phyloP scores from a whole-genome alignment of 1,140 invertebrate species.

The Pristionchus pacificus region DNA sequence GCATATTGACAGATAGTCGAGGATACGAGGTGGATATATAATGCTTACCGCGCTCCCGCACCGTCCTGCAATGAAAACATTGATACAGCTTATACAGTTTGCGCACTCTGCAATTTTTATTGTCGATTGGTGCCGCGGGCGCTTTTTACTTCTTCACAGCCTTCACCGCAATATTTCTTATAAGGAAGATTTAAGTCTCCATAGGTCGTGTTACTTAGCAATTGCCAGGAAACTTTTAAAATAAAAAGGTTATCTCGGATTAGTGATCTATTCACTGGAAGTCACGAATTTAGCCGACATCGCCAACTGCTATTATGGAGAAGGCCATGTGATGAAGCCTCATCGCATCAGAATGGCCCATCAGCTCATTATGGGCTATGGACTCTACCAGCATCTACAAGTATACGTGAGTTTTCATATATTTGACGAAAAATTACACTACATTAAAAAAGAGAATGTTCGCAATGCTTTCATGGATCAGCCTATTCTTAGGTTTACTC shows the following conservation, averaged over 20 bases:
- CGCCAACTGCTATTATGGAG: constrained; percentile 98
- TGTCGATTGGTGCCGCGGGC: too few species aligned
- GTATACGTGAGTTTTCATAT: constrained; percentile 78
- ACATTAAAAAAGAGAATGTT: too few species aligned
- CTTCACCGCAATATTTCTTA: not conserved
- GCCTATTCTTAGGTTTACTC: too few species aligned
- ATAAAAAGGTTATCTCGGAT: not conserved
- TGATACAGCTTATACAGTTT: too few species aligned
- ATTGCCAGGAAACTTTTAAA: not conserved
- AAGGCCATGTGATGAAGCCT: constrained; percentile 98
- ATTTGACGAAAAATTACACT: not conserved
- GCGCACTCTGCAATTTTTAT: too few species aligned
- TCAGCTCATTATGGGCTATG: constrained; percentile 95
- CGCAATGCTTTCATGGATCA: too few species aligned
- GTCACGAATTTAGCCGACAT: constrained; percentile 75
- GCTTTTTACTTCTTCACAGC: not conserved
- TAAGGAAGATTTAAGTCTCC: not conserved
- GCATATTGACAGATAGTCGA: too few species aligned
- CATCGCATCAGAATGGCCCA: constrained; percentile 97
- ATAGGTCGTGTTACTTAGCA: not conserved
- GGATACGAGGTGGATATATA: too few species aligned
- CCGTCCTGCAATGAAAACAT: too few species aligned
- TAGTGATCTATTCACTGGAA: constrained; percentile 1
- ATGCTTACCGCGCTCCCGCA: too few species aligned
- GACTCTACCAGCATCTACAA: constrained; percentile 97